Conservation (phyloP, 2,113 vertebrate species). For the Ammodytes dubius region DNA sequence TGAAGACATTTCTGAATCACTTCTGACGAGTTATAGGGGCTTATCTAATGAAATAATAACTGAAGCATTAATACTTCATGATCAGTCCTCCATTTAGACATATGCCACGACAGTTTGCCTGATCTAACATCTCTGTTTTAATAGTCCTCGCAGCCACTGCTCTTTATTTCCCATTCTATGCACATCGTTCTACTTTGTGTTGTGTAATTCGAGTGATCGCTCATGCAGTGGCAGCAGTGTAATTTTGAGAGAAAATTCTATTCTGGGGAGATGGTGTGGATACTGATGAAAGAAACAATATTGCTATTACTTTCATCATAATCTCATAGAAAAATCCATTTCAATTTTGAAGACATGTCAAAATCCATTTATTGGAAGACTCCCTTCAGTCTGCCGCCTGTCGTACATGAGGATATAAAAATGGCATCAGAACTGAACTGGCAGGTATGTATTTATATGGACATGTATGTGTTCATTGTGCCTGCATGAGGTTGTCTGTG, state of each 20-base stretch:
- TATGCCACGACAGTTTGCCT: constrained; percentile 30
- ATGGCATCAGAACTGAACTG: not conserved
- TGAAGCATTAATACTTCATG: constrained; percentile 65
- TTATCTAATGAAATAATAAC: constrained; percentile 51
- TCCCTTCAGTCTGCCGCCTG: constrained; percentile 15
- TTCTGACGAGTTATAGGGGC: constrained; percentile 29
- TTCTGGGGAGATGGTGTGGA: constrained; percentile 20
- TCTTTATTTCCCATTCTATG: constrained; percentile 40
- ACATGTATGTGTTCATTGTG: not conserved
- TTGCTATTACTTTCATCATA: constrained; percentile 66
- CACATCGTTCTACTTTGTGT: constrained; percentile 22
- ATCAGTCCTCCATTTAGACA: constrained; percentile 44
- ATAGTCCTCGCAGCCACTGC: constrained; percentile 8
- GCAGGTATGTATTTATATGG: not conserved
- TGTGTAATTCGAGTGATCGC: constrained; percentile 43
- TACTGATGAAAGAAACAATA: constrained; percentile 43
- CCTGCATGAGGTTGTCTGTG: not conserved
- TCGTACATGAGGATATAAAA: not conserved
- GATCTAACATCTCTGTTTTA: constrained; percentile 25
- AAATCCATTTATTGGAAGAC: constrained; percentile 7
- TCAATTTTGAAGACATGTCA: constrained; percentile 36
- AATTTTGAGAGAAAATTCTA: constrained; percentile 14
- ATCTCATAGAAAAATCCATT: constrained; percentile 21
- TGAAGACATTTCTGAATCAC: constrained; percentile 25
- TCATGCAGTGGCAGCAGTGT: constrained; percentile 25